Base-by-base conservation (phyloP, 1,140 invertebrate species). In the Euborellia annulipes region DNA sequence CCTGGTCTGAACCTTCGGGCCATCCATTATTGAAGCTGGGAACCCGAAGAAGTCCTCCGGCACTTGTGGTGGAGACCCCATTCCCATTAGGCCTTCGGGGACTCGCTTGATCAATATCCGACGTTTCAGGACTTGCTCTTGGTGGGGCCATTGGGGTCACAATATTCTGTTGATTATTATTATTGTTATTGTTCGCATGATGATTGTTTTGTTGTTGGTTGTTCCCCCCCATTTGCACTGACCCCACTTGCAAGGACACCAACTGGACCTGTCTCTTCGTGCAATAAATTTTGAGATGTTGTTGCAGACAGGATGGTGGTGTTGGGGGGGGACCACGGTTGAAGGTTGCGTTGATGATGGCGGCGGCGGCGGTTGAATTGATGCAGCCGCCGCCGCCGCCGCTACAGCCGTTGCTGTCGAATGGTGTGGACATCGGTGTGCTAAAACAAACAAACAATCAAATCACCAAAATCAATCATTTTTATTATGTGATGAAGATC, bases 21-120 rank as follows among this genome's bases (percentile, higher is more conserved):
- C 58, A 64, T 17, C 60, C 61, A 22, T 63, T 66, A 16, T 61
- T 60, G 7, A 55, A 48, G 4, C 57, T 58, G 1, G 55, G 52
- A 6, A 19, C 62, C 55, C 37, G 64, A 58, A 34, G 59, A 48
- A 41, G 56, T 57, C 32, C 57, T 45, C 19, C 59, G 54, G 20
- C 56, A 45, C 14, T 2, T 21, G 14, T 16, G 46, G 43, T 9
- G 34, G 48, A 9, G 21, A 38, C n/a, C 41, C 22, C 11, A 20
- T 9, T 41, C 6, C 21, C 20, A 2, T 22, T 16, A 1, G 36
- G 46, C n/a, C 50, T 27, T 11, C 4, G 23, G 4, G 4, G 4
- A 4, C 4, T 11, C 23, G 11, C 11, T 4, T 6, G 23, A 27
- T 27, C 23, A 11, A 11, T 27, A 11, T 27, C 23, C 23, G 23